Percentiles rank a stretch among this genome's conserved stretches.
phyloP scores from a whole-genome alignment of 2,797 vertebrate species.

The Trachurus trachurus region DNA sequence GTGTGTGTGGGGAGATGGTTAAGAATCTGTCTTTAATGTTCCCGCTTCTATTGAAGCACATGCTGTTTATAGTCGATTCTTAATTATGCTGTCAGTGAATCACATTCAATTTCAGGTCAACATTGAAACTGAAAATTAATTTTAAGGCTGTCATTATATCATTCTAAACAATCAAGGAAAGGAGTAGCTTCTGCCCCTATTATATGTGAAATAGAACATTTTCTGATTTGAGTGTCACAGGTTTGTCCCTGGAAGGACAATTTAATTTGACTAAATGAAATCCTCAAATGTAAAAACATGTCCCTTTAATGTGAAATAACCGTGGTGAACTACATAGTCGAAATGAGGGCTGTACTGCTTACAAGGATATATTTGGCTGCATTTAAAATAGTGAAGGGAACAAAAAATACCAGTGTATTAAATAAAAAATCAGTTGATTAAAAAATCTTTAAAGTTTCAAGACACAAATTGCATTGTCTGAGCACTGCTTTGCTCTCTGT shows the following conservation, averaged over 20 bases:
- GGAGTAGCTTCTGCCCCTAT: constrained; percentile 23
- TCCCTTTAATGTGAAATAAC: not conserved
- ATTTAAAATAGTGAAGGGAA: constrained; percentile 20
- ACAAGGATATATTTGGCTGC: not conserved
- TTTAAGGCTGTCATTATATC: constrained; percentile 63
- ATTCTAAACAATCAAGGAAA: constrained; percentile 46
- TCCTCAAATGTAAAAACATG: constrained; percentile 10
- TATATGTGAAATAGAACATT: constrained; percentile 32
- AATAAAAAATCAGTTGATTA: not conserved
- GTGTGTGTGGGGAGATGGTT: constrained; percentile 66
- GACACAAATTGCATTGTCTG: constrained; percentile 20
- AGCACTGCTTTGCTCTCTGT: constrained; percentile 35
- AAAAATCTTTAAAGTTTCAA: constrained; percentile 17
- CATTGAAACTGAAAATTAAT: constrained; percentile 66
- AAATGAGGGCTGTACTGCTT: not conserved
- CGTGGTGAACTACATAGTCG: not conserved
- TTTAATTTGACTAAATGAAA: constrained; percentile 28
- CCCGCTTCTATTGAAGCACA: constrained; percentile 76
- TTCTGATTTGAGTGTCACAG: constrained; percentile 28
- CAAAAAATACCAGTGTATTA: not conserved
- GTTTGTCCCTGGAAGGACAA: constrained; percentile 29
- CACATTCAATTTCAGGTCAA: constrained; percentile 70
- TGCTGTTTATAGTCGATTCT: constrained; percentile 73
- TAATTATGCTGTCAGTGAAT: constrained; percentile 76
- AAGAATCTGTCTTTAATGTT: constrained; percentile 76